These are phyloP conservation scores for Lucinisca nassula DNA, from an alignment of 2,888 invertebrate genomes.

Conservation along the genomic window DNA sequence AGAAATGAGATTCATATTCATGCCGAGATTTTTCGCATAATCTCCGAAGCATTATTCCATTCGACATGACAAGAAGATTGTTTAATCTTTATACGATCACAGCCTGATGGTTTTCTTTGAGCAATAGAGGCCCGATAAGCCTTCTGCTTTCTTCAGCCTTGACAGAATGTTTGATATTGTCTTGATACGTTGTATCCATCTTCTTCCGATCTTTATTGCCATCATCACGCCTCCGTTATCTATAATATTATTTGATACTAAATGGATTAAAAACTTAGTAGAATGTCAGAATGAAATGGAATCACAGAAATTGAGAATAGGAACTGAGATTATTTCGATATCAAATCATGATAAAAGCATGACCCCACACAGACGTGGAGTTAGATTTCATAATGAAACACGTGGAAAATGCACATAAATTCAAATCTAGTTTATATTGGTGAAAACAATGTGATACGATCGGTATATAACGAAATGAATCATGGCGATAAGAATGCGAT, in stretches of 20 bases:
- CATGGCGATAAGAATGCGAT: neutral
- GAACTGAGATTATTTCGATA: constrained; percentile 29
- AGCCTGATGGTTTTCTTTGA: neutral
- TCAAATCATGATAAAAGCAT: constrained; percentile 61
- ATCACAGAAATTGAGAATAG: constrained; percentile 14
- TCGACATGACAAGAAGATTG: neutral
- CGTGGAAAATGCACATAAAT: constrained; percentile 65
- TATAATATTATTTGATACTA: constrained; percentile 72
- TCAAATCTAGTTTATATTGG: constrained; percentile 65
- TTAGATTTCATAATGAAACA: constrained; percentile 32
- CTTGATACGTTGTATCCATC: constrained; percentile 59
- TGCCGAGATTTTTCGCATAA: neutral
- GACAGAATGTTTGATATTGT: constrained; percentile 61
- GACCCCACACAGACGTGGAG: constrained; percentile 55
- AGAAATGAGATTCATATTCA: neutral
- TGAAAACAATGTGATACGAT: constrained; percentile 60
- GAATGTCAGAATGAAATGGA: neutral
- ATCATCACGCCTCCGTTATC: constrained; percentile 64
- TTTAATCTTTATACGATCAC: constrained; percentile 6
- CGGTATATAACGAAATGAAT: neutral
- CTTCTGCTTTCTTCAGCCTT: neutral
- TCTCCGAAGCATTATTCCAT: neutral
- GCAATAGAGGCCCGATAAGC: constrained; percentile 34
- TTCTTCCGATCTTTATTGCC: constrained; percentile 69
- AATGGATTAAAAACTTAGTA: constrained; percentile 52